A percentile compares a stretch with the other conserved stretches of the same genome.
Conservation (phyloP, 2,797 vertebrate species). For the Eupleurogrammus muticus region DNA sequence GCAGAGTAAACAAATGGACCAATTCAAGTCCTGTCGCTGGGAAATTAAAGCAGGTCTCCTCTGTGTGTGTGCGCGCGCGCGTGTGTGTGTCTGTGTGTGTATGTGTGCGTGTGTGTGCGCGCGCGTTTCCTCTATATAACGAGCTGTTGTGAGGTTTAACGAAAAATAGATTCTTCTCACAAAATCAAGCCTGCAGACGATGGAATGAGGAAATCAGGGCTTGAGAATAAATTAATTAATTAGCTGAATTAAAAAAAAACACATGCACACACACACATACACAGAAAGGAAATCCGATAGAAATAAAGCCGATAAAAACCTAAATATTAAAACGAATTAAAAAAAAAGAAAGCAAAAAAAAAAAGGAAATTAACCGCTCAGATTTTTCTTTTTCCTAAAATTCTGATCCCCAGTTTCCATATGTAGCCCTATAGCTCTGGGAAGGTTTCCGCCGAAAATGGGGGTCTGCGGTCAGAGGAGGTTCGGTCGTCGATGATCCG, state of each 20-base stretch:
- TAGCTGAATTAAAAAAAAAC: constrained; percentile 40
- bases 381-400: constrained; percentile 87
- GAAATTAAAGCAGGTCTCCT: constrained; percentile 42
- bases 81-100: constrained; percentile 45
- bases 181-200: constrained; percentile 63
- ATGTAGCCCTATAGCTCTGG: constrained; percentile 84
- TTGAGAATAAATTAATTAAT: constrained; percentile 66
- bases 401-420: constrained; percentile 89
- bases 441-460: constrained; percentile 84
- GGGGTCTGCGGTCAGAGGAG: constrained; percentile 78
- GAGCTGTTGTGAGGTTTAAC: constrained; percentile 50
- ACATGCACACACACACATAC: constrained; percentile 2
- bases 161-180: constrained; percentile 56
- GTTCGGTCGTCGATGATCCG: constrained; percentile 81
- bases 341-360: constrained; percentile 29
- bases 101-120: too few relatives aligned
- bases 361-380: constrained; percentile 64
- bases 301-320: constrained; percentile 37
- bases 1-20: constrained; percentile 61
- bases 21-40: constrained; percentile 51
- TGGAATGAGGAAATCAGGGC: constrained; percentile 68
- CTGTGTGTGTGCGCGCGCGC: not conserved
- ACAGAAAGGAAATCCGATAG: constrained; percentile 24
- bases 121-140: constrained; percentile 45
- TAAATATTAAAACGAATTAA: constrained; percentile 37